These are phyloP conservation scores for Sturnira hondurensis DNA, from an alignment of 2,113 vertebrate species.

Conservation along the genomic window DNA sequence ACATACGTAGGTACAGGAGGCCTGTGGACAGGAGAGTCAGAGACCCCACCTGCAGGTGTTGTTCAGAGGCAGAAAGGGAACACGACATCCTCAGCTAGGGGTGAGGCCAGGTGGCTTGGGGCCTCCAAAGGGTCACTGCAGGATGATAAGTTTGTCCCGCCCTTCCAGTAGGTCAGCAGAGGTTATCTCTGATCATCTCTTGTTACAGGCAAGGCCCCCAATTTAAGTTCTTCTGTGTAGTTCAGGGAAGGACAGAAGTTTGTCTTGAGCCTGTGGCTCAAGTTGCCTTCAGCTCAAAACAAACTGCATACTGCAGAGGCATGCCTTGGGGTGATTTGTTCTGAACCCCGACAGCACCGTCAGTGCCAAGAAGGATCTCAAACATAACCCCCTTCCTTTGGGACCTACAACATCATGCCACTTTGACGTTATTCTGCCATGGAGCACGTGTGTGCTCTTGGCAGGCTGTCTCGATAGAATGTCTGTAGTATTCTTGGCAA, in stretches of 20 bases:
- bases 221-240: not conserved
- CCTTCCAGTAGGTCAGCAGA: not conserved
- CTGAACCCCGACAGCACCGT: not conserved
- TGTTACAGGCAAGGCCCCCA: not conserved
- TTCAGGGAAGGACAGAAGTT: not conserved
- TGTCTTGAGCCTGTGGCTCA: not conserved
- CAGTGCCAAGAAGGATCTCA: not conserved
- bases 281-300: not conserved
- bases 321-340: not conserved
- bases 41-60: not conserved
- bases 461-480: constrained; percentile 44
- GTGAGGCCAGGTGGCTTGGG: not conserved
- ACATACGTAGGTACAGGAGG: too few relatives aligned
- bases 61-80: not conserved
- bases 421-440: not conserved
- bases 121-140: not conserved
- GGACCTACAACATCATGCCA: not conserved
- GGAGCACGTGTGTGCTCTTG: constrained; percentile 25
- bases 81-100: not conserved
- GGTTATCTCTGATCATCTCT: not conserved
- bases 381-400: not conserved
- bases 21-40: not conserved
- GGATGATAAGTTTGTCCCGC: too few relatives aligned
- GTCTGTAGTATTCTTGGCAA: constrained; percentile 1
- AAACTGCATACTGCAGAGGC: not conserved